Evolutionary conservation across 2,797 vertebrate genomes (phyloP), one percentile per base, ranked within the genome.

Genomic region (Gobio occitaniae): DNA sequence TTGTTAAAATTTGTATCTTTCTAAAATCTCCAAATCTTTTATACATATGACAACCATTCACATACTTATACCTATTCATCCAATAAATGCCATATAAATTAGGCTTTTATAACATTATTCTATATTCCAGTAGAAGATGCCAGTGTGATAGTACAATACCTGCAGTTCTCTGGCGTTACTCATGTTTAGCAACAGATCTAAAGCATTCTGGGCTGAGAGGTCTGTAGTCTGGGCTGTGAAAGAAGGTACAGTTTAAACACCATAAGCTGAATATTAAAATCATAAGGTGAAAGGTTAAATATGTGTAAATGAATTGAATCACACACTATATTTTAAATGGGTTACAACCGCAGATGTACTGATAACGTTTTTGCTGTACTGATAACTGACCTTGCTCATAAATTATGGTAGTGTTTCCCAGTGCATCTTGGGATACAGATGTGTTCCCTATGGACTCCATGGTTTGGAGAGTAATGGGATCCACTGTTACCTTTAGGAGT

Each of bases 141-240:
- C 2, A 50, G 1, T 38, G 21, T 61, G 25, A 56, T 17, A 25
- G 44, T 15, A 48, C 66, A 47, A 29, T 89, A 99, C 98, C 96
- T 99, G 97, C 72, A 99, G 93, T 0, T 98, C 97, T 61, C 96
- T 93, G 69, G 96, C 97, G 1, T 97, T 89, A 2, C 98, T 99
- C 98, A 99, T 98, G 84, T 99, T 99, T 83, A 99, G 92, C 78
- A 99, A 93, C 16, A 99, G 95, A 89, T 98, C 98, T 86, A 99
- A 94, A 3, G 98, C 98, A 0, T 97, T 97, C 89, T 97, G 98
- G 0, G 98, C 97, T 6, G 97, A 96, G 78, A 98, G 92, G 1
- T 97, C 97, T 1, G 95, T 91, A 0, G 95, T 94, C 85, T 95
- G 96, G 86, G 93, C 96, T 92, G 90, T 72, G 9, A 72, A 16